These are phyloP conservation scores for Philopotamus ludificatus DNA, from an alignment of 1,140 invertebrate genomes.

Conservation along the genomic window DNA sequence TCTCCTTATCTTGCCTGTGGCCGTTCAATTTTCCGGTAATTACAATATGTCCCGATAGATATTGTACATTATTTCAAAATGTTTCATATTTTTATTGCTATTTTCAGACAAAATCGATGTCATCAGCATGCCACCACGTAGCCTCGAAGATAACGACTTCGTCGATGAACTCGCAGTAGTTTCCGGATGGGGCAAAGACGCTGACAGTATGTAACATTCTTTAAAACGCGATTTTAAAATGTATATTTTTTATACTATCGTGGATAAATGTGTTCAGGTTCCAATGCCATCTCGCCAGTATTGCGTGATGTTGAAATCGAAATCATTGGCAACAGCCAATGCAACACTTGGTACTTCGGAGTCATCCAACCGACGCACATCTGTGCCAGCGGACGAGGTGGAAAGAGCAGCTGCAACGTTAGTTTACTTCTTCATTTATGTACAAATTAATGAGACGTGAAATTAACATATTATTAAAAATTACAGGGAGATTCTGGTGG, in stretches of 20 bases:
- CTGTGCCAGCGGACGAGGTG: constrained; percentile 50
- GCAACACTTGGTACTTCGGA: constrained; percentile 44
- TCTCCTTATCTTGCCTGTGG: constrained; percentile 53
- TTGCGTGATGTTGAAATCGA: constrained; percentile 42
- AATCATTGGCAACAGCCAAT: constrained; percentile 44
- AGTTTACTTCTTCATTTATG: background rate
- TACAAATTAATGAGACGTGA: no score
- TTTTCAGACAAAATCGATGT: constrained; percentile 53
- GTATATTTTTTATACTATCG: background rate
- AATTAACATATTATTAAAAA: no score
- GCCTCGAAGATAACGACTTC: constrained; percentile 47
- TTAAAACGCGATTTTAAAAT: background rate
- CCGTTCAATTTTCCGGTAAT: constrained; percentile 54
- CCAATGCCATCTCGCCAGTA: constrained; percentile 43
- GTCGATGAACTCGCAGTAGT: constrained; percentile 49
- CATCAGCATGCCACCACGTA: constrained; percentile 49
- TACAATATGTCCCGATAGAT: background rate
- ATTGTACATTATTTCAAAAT: background rate
- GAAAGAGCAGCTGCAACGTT: constrained; percentile 43
- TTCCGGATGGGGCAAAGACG: constrained; percentile 56
- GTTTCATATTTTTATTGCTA: background rate
- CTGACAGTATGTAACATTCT: constrained; percentile 45
- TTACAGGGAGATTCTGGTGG: constrained; percentile 54
- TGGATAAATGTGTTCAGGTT: constrained; percentile 21
- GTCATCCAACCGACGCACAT: constrained; percentile 51